Evolutionary conservation across 2,113 vertebrate genomes (phyloP).

Genomic region (Tragelaphus buxtoni): DNA sequence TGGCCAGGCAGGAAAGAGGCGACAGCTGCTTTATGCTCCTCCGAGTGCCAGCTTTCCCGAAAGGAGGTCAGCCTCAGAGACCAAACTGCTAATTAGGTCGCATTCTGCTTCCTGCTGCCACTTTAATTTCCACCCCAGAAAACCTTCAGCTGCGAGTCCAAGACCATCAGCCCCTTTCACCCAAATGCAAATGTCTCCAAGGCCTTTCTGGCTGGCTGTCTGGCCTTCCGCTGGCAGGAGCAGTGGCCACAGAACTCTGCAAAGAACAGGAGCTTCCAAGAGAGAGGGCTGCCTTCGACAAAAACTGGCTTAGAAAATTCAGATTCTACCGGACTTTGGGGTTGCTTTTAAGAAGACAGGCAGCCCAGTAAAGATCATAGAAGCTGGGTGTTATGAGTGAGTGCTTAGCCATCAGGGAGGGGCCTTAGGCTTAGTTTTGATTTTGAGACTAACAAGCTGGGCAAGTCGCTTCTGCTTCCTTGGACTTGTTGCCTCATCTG

Average conservation of each 20-base stretch:
- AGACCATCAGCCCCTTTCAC: conserved; percentile 72
- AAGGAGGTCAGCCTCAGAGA: conserved; percentile 79
- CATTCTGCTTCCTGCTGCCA: conserved; percentile 82
- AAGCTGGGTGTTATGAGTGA: not conserved
- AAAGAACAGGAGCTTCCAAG: not conserved
- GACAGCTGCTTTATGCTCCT: conserved; percentile 71
- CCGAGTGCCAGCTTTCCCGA: conserved; percentile 77
- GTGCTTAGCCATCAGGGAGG: not conserved
- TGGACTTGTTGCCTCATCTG: not conserved
- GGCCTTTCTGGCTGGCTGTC: conserved; percentile 3
- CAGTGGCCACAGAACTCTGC: not conserved
- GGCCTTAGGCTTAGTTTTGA: not conserved
- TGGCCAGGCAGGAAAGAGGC: conserved; percentile 70
- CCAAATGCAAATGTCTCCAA: conserved; percentile 54
- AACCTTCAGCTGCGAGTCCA: conserved; percentile 75
- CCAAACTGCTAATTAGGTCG: conserved; percentile 83
- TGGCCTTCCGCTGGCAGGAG: not conserved
- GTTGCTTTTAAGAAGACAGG: not conserved
- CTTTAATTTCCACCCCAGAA: conserved; percentile 83
- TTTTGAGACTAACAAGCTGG: not conserved
- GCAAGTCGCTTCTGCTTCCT: not conserved
- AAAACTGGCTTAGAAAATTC: not conserved
- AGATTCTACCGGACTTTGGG: not conserved
- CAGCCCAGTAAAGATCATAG: not conserved
- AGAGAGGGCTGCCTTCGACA: not conserved